Base-by-base conservation (phyloP, 1,140 invertebrate species). In the Trichoplusia ni region DNA sequence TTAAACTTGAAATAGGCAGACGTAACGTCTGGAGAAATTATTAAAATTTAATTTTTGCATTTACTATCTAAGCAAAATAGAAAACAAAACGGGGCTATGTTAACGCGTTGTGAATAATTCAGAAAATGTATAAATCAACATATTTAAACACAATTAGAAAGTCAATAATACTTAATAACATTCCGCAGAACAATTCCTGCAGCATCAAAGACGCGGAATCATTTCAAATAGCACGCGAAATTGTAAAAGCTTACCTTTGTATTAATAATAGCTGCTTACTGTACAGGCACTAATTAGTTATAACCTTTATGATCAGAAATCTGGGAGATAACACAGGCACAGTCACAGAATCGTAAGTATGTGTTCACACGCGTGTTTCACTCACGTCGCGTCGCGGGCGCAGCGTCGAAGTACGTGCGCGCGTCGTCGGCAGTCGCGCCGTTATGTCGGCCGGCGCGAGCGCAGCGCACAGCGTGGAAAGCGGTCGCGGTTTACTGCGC, bases 391-490 rank as follows among this genome's bases (percentile, higher is more conserved):
- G 25, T 27, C 51, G 29, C 33, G 47, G 11, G 33, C 27, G 16
- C n/a, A n/a, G n/a, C n/a, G 31, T 6, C 18, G 16, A 1, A 25
- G 35, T 8, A 31, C 64, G 29, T 51, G 37, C 54, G 46, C 42
- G 27, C 44, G 31, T 31, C 23, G 21, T 44, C 31, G 35, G 14
- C 35, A 16, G 16, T 60, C 56, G 56, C 58, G 47, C 58, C 58
- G 56, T 67, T 61, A 61, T 67, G 64, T 61, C 37, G 35, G 54
- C 31, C 56, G 5, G 47, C 35, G 38, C 49, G 27, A 18, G 49
- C 61, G 40, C 61, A 54, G n/a, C n/a, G n/a, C n/a, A n/a, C n/a
- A n/a, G 9, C 49, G 38, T 67, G 64, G 64, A 67, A 67, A 67
- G 64, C 64, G 58, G 64, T 61, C 58, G 40, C 64, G 44, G 44